phyloP scores from a whole-genome alignment of 2,888 invertebrate species.

The Punctoribates punctum region DNA sequence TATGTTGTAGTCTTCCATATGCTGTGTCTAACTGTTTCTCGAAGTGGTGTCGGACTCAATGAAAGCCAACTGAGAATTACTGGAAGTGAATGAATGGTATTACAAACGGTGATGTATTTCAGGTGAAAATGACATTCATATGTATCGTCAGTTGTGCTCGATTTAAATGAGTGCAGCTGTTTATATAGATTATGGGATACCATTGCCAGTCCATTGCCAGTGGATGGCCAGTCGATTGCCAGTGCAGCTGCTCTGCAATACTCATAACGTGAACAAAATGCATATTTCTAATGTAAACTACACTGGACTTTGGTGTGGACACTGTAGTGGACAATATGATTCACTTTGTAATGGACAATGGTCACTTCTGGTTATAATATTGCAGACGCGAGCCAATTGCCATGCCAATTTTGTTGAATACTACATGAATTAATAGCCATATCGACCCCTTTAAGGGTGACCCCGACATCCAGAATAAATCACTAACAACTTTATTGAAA shows the following conservation, averaged over 20 bases:
- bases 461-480: conserved; percentile 20
- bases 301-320: not conserved
- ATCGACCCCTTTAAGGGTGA: conserved; percentile 28
- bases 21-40: not conserved
- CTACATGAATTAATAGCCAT: conserved; percentile 20
- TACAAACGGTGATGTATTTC: not conserved
- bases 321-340: not conserved
- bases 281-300: not conserved
- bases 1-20: not conserved
- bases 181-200: not conserved
- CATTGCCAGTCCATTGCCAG: no score
- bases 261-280: conserved; percentile 17
- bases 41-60: not conserved
- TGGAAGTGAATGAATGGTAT: not conserved
- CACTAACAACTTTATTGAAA: conserved; percentile 30
- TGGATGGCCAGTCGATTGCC: no score
- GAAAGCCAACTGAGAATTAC: not conserved
- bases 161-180: conserved; percentile 30
- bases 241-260: conserved; percentile 26
- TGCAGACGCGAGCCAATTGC: not conserved
- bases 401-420: conserved; percentile 22
- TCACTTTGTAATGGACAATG: not conserved
- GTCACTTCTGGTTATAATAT: conserved; percentile 12
- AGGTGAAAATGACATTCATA: conserved; percentile 27
- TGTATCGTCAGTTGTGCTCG: not conserved